Evolutionary conservation across 2,888 invertebrate species (phyloP).

Genomic region (Diplazon laetatorius): DNA sequence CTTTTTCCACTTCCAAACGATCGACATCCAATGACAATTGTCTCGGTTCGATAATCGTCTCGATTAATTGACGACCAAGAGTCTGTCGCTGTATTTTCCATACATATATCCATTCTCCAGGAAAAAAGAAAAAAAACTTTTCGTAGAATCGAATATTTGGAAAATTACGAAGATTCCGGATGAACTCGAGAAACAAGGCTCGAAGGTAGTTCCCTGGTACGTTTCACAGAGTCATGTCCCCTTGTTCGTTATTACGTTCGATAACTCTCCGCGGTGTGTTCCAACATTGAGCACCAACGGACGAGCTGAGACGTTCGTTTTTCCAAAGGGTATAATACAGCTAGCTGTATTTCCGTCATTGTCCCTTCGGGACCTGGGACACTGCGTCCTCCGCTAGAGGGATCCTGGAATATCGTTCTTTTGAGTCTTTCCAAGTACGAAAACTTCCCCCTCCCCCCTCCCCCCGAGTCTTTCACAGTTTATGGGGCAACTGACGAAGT

Average conservation of each 20-base stretch:
- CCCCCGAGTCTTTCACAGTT: not conserved
- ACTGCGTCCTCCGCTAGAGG: constrained; percentile 29
- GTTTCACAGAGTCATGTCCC: no score
- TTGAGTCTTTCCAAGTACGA: constrained; percentile 20
- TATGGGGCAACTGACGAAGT: constrained; percentile 18
- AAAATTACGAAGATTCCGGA: no score
- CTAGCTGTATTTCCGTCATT: constrained; percentile 72
- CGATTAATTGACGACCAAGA: no score
- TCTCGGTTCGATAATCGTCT: no score
- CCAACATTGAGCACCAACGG: constrained; percentile 19
- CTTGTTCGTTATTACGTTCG: not conserved
- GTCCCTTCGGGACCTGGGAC: constrained; percentile 75
- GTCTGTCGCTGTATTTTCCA: no score
- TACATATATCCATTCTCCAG: no score
- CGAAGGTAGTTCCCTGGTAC: no score
- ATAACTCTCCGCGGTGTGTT: constrained; percentile 45
- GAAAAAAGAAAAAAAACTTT: no score
- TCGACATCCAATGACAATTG: constrained; percentile 40
- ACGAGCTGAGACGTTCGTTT: constrained; percentile 35
- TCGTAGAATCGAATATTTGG: no score
- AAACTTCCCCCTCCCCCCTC: constrained; percentile 20
- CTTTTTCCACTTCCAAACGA: constrained; percentile 55
- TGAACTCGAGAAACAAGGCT: no score
- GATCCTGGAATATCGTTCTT: constrained; percentile 12
- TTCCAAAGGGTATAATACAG: constrained; percentile 73